Evolutionary conservation across 2,888 invertebrate species (phyloP), one percentile per base, ranked within the genome.

Genomic region (Clunio marinus): DNA sequence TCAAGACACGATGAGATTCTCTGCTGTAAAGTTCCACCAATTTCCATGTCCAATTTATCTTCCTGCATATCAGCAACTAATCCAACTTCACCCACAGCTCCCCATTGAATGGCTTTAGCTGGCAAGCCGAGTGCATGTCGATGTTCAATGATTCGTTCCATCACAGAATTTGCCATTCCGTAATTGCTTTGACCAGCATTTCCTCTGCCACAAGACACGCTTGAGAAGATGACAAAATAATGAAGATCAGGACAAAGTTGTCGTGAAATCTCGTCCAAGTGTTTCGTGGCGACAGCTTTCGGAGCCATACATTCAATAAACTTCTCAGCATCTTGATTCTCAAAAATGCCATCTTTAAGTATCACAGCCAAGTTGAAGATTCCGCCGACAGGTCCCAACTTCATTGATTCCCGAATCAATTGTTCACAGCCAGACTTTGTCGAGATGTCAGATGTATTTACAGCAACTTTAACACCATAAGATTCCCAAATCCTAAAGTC

Each of bases 181-280:
- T 95, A 95, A 80, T 93, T 93, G 17, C 89, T 87, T 80, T 96
- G 95, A 0, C 94, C 94, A 3, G 88, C 87, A 77, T 95, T 95
- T 72, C 96, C 96, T 22, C 93, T 84, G 15, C 95, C 95, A 75
- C 94, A 93, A 0, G 91, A 88, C 4, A 95, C 91, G 17, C 94
- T 94, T 0, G 95, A 95, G 80, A 95, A 96, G 20, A 91, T 86
- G 0, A 96, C 93, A 77, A 96, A 96, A 79, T 89, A 84, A 74
- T 86, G 83, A 45, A 84, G 73, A 1, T 80, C 46, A 0, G 82
- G 83, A 70, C 87, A 88, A 69, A 82, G 70, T 51, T 77, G 77
- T 51, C 89, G 81, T 0, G 86, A 84, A 1, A 84, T 75, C 69
- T 82, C 80, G 75, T 96, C 95, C 71, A 96, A 80, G 75, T 89